These are phyloP conservation scores for Melanotus villosus DNA, from an alignment of 2,888 invertebrate genomes.

Conservation along the genomic window DNA sequence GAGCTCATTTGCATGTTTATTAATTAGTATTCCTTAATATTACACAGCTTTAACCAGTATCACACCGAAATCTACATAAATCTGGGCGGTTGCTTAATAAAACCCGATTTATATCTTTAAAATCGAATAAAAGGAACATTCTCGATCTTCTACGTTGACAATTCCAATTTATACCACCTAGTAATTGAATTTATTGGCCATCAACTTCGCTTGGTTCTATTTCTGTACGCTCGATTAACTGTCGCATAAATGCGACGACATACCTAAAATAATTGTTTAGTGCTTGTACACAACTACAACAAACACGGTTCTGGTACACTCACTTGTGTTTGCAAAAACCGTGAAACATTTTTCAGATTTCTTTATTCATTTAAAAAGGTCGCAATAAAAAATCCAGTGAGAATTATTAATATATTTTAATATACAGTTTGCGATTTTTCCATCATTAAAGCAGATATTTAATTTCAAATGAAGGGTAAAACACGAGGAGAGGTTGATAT, in stretches of 20 bases:
- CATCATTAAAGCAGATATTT: too few species aligned
- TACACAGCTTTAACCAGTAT: constrained; percentile 23
- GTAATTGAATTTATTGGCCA: constrained; percentile 35
- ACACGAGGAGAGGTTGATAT: too few species aligned
- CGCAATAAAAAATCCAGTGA: too few species aligned
- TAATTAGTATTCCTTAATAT: constrained; percentile 24
- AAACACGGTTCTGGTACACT: background rate
- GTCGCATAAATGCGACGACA: constrained; percentile 28
- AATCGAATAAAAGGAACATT: constrained; percentile 5
- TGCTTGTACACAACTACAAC: background rate
- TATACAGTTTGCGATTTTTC: too few species aligned
- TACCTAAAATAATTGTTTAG: constrained; percentile 25
- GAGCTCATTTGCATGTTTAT: constrained; percentile 21
- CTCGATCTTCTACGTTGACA: constrained; percentile 19
- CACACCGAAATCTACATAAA: constrained; percentile 18
- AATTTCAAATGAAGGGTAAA: too few species aligned
- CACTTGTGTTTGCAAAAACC: too few species aligned
- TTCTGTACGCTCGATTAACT: constrained; percentile 29
- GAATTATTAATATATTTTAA: too few species aligned
- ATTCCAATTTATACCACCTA: constrained; percentile 25
- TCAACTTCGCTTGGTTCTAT: constrained; percentile 34
- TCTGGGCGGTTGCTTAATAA: background rate
- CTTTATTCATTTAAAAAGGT: too few species aligned
- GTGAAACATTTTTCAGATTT: too few species aligned
- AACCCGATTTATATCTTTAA: background rate